Base-by-base conservation (phyloP, 2,797 vertebrate genomes). In the Falco berigora region DNA sequence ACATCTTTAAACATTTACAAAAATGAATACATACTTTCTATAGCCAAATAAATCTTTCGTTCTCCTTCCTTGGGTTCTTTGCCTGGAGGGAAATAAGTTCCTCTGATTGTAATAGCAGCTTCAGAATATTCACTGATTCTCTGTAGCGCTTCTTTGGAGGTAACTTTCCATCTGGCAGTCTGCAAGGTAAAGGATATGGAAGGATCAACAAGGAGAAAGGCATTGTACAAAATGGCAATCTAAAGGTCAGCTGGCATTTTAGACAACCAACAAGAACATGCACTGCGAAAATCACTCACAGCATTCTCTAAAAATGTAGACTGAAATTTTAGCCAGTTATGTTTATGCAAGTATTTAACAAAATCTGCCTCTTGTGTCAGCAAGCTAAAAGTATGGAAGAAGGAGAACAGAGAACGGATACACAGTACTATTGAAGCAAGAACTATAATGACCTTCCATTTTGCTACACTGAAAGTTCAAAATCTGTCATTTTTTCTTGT, bases 121-220 rank as follows among this genome's bases (percentile, higher is more conserved):
- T 99, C 99, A 8, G 99, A 99, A 95, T 99, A 99, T 98, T 99
- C 99, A 64, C 99, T 99, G 83, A 99, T 99, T 96, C 99, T 99
- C 98, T 99, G 99, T 21, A 99, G 98, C 4, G 99, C 99, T 96
- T 99, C 99, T 96, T 99, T 99, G 76, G 99, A 99, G 3, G 99
- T 99, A 55, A 99, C 99, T 97, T 99, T 99, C 99, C 99, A 99
- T 82, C 99, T 98, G 66, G 99, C 99, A 77, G 99, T 99, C 99
- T 99, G 96, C 8, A 96, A 75, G 88, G 93, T 13, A 30, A 92
- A 94, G 89, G 53, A n/a, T 1, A 32, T 0, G 11, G 47, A 49
- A 23, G 49, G 47, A 72, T 86, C 21, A 88, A 12, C 9, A 32
- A 13, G 42, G 36, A 58, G 71, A 79, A 94, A 79, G 36, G 78